Percentiles rank a stretch among this genome's conserved stretches.
Evolutionary conservation across 2,888 invertebrate genomes (phyloP).

Genomic region (Monopis laevigella): DNA sequence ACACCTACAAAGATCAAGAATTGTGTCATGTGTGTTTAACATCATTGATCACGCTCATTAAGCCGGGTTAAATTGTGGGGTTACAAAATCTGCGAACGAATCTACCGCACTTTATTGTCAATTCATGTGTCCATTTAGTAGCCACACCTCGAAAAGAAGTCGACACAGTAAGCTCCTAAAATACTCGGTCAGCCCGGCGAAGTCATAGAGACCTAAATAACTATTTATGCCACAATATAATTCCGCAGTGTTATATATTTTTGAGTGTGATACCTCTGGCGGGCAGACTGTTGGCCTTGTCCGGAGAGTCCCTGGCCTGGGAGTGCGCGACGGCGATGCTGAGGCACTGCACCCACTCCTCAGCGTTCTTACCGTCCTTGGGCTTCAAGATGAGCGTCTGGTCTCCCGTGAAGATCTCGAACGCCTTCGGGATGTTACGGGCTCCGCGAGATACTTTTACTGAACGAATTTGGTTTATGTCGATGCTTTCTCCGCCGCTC

Average conservation of each 20-base stretch:
- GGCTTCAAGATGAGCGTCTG: constrained; percentile 93
- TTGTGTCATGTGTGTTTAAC: too few species aligned
- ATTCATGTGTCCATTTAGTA: too few species aligned
- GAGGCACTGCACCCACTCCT: constrained; percentile 95
- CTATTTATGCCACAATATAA: too few species aligned
- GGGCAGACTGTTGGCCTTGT: constrained; percentile 59
- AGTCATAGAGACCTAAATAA: too few species aligned
- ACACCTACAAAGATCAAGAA: too few species aligned
- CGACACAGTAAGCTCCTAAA: too few species aligned
- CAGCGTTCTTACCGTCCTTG: constrained; percentile 92
- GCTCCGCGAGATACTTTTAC: constrained; percentile 94
- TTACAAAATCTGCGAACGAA: too few species aligned
- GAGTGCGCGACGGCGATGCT: constrained; percentile 93
- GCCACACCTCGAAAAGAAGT: too few species aligned
- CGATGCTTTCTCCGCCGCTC: constrained; percentile 88
- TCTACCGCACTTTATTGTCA: too few species aligned
- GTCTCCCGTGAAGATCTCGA: constrained; percentile 95
- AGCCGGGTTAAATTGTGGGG: too few species aligned
- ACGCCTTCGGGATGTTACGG: constrained; percentile 93
- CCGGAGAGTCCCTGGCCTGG: constrained; percentile 69
- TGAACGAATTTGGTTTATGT: constrained; percentile 92
- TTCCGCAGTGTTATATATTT: constrained; percentile 40
- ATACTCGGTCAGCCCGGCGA: too few species aligned
- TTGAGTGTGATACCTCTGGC: constrained; percentile 58
- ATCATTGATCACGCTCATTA: too few species aligned